Base-by-base conservation (phyloP, 2,888 invertebrate species). In the Cetonia aurata region DNA sequence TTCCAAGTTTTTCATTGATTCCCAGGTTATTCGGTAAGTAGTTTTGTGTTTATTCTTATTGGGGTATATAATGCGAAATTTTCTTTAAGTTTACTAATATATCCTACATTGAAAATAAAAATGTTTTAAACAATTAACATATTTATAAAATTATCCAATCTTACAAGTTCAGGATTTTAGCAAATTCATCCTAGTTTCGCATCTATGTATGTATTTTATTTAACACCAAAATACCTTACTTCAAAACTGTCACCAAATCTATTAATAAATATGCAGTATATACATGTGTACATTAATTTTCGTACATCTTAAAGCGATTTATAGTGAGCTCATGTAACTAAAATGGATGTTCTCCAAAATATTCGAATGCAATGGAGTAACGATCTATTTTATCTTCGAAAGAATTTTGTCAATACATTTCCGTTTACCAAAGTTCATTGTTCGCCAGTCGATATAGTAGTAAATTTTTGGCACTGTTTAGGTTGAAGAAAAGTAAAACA, bases 331-430 rank as follows among this genome's bases (percentile, higher is more conserved):
- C 56, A 10, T n/a, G 19, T 56, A 44, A 44, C 44, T 44, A 44
- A 60, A 60, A 19, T 31, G 25, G 60, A 60, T 44, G 44, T 33
- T 10, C 15, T 60, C 60, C 44, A 60, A 31, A 42, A 25, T 25
- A 25, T 25, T 25, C 25, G 25, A 25, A 25, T 25, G 4, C 25
- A 25, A 4, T 25, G 3, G 25, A 25, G 25, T 25, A n/a, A n/a
- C n/a, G n/a, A n/a, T n/a, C n/a, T n/a, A n/a, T n/a, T 57, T 53
- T 19, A 53, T 19, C 1, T 25, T 53, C 1, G 6, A 15, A 10
- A 25, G 6, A 19, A n/a, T 53, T 53, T 3, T 53, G 12, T 4
- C 25, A 4, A 25, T 25, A 25, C 25, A 25, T 25, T 25, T 25
- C 25, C 25, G 25, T 25, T 25, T 25, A 25, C 4, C 25, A 1